Percentiles rank a stretch among this genome's conserved stretches.
Evolutionary conservation across 2,888 invertebrate species (phyloP).

Genomic region (Athalia circularis): DNA sequence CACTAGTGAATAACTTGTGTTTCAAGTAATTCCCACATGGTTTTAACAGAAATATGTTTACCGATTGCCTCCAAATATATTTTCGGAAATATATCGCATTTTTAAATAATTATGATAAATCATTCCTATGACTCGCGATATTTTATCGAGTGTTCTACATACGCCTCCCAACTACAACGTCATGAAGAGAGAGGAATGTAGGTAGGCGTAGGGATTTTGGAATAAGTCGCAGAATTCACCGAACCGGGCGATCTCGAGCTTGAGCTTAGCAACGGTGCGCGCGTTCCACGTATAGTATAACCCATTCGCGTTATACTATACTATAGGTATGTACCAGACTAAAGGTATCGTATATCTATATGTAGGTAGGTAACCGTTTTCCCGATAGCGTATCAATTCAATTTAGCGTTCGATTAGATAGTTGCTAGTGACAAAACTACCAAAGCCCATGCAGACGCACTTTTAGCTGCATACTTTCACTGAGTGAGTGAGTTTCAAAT

Average conservation of each 20-base stretch:
- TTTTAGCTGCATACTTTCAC: slow-evolving; percentile 31
- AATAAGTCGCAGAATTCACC: background rate
- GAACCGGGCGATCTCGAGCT: too few relatives aligned
- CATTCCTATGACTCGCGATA: too few relatives aligned
- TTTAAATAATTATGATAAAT: too few relatives aligned
- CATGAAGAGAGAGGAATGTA: too few relatives aligned
- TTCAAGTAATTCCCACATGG: background rate
- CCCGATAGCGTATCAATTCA: slow-evolving; percentile 48
- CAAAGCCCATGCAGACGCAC: slow-evolving; percentile 33
- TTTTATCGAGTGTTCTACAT: too few relatives aligned
- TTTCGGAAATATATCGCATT: too few relatives aligned
- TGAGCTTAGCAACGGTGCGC: too few relatives aligned
- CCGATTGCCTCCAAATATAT: too few relatives aligned
- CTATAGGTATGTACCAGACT: background rate
- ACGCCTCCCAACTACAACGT: too few relatives aligned
- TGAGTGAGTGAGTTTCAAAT: slow-evolving; percentile 14
- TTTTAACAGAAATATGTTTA: too few relatives aligned
- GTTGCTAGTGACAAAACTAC: slow-evolving; percentile 49
- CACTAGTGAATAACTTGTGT: background rate
- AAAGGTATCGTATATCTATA: slow-evolving; percentile 2
- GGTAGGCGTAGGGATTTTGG: background rate
- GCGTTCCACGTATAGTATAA: too few relatives aligned
- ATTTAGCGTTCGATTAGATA: slow-evolving; percentile 48
- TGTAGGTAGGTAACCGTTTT: slow-evolving; percentile 17
- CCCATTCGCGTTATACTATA: background rate